A percentile compares a stretch with the other conserved stretches of the same genome.
These are phyloP conservation scores for Ochropleura plecta DNA, from an alignment of 2,888 invertebrate species.

Conservation along the genomic window DNA sequence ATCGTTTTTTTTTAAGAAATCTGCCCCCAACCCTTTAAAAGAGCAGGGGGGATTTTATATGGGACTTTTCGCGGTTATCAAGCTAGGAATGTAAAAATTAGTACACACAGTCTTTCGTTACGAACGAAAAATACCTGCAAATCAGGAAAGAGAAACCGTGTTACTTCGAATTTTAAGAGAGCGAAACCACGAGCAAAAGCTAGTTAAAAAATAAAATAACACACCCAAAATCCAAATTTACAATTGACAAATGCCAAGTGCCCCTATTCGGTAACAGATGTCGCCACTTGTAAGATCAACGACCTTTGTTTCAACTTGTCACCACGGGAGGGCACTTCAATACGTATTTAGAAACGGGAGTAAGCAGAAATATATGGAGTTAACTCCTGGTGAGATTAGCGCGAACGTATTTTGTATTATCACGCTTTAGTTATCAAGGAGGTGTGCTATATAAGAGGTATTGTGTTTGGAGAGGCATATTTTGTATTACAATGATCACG, in stretches of 20 bases:
- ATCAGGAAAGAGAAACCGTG: no score
- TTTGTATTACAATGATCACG: constrained; percentile 6
- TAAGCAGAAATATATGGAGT: constrained; percentile 34
- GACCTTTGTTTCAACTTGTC: constrained; percentile 47
- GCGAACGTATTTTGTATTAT: constrained; percentile 38
- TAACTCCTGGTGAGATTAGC: constrained; percentile 51
- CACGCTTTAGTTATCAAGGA: constrained; percentile 18
- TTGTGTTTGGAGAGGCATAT: constrained; percentile 36
- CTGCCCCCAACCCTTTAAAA: no score
- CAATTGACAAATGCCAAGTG: constrained; percentile 10
- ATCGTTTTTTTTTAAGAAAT: no score
- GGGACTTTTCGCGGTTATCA: no score
- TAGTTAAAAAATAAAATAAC: no score
- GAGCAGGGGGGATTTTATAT: no score
- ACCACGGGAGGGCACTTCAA: constrained; percentile 65
- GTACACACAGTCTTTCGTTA: no score
- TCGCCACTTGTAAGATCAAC: constrained; percentile 53
- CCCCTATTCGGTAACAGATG: constrained; percentile 70
- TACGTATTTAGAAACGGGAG: constrained; percentile 55
- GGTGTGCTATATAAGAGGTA: constrained; percentile 10
- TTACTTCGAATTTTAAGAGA: no score
- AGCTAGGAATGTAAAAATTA: no score
- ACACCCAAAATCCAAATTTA: neutral
- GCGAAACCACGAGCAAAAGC: no score
- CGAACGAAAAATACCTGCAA: no score